Evolutionary conservation across 1,140 invertebrate species (phyloP).

Genomic region (Papilio glaucus): DNA sequence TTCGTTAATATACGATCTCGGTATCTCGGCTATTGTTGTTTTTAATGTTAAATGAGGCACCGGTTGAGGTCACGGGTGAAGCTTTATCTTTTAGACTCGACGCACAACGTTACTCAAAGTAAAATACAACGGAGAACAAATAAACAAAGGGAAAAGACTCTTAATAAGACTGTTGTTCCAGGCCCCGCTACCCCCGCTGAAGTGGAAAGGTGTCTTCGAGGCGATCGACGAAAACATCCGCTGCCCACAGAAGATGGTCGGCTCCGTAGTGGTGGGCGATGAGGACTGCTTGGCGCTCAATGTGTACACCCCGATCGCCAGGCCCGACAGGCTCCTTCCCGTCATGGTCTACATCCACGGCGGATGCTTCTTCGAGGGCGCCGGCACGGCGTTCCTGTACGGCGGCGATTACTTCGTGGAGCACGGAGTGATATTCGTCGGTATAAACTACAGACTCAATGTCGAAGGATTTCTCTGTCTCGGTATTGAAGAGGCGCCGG

Average conservation of each 20-base stretch:
- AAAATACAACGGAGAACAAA: too few species aligned
- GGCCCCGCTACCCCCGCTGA: slow-evolving; percentile 77
- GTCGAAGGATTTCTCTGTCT: slow-evolving; percentile 87
- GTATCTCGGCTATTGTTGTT: too few species aligned
- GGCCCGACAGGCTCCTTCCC: slow-evolving; percentile 59
- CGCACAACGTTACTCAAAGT: too few species aligned
- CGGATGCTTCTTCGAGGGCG: slow-evolving; percentile 85
- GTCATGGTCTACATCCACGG: slow-evolving; percentile 88
- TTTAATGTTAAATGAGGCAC: too few species aligned
- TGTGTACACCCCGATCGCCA: slow-evolving; percentile 87
- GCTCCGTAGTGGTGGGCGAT: slow-evolving; percentile 73
- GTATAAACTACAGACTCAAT: slow-evolving; percentile 87
- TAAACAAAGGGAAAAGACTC: not conserved
- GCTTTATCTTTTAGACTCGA: too few species aligned
- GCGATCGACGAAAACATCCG: slow-evolving; percentile 74
- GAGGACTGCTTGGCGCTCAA: slow-evolving; percentile 94
- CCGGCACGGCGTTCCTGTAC: slow-evolving; percentile 81
- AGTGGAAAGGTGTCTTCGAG: slow-evolving; percentile 80
- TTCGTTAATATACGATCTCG: too few species aligned
- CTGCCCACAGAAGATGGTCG: slow-evolving; percentile 67
- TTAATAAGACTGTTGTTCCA: slow-evolving; percentile 41
- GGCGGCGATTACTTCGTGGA: slow-evolving; percentile 86
- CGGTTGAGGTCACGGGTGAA: too few species aligned
- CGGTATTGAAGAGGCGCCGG: slow-evolving; percentile 83
- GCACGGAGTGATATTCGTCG: slow-evolving; percentile 86